Base-by-base conservation (phyloP, 2,113 vertebrate species). In the Atrichornis clamosus region DNA sequence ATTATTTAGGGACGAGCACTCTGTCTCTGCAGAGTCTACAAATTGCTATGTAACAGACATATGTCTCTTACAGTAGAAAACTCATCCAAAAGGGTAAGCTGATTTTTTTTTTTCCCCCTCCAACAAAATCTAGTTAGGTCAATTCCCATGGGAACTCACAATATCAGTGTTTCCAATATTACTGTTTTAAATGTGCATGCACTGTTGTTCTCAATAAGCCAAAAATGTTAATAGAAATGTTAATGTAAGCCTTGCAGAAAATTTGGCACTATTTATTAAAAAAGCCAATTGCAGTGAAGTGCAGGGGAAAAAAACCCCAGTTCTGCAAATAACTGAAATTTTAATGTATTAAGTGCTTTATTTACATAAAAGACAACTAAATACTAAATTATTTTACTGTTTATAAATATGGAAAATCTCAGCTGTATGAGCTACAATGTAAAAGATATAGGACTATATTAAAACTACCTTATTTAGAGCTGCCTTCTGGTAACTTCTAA, bases 171-270 rank as follows among this genome's bases (percentile, higher is more conserved):
- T 88, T 49, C 15, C 37, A 59, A 49, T 23, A 18, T 17, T 62
- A 28, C 15, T 0, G 0, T 27, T 81, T 64, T 58, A 32, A 55
- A 64, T 42, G 8, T 9, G 11, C 0, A 1, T 13, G 10, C 23
- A 26, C 1, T 72, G 21, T 5, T 35, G 15, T 55, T 83, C 42
- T 75, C 32, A 35, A 41, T 22, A 65, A 62, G 47, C 27, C 2
- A 86, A 80, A 46, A 33, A 27, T 3, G 21, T n/a, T 44, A 75
- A 37, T 19, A 47, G 33, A 49, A 77, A 64, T n/a, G 17, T n/a
- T 91, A 87, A 72, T 0, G 2, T 20, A 49, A 58, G 37, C 46
- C 32, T 65, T 39, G n/a, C 13, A 80, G 39, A 89, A 90, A 67
- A 83, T 11, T 22, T 62, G 15, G 26, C 35, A 75, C 14, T 53